Base-by-base conservation (phyloP, 2,888 invertebrate genomes). In the Drosophila quinaria region DNA sequence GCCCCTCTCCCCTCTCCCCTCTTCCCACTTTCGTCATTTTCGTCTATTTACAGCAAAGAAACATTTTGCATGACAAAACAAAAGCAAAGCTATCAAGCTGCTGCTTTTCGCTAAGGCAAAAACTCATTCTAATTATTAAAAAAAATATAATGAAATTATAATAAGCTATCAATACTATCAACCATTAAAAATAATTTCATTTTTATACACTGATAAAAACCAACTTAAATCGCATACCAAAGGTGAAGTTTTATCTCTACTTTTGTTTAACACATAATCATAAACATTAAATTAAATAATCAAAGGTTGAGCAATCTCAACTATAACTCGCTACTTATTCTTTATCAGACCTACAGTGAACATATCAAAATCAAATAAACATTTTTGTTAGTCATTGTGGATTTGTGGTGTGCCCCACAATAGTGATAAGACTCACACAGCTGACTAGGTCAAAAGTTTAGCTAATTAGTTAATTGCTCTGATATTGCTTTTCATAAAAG, bases 1-100 rank as follows among this genome's bases (percentile, higher is more conserved):
- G 19, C 3, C 25, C 11, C 5, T 9, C 5, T 25, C 6, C 11
- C n/a, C 10, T 11, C 11, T 8, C 5, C 2, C 10, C 29, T 5
- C n/a, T 11, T 22, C 31, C 39, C 61, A 2, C 33, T 35, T 35
- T 5, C 5, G 6, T 4, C 5, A 55, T 29, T 31, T 41, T 31
- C 10, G 17, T 37, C 35, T 51, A 35, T 35, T n/a, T n/a, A 64
- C 65, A 51, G 6, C 44, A 33, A 19, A 5, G 9, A 56, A 35
- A 35, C 15, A 46, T 44, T 33, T 46, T 3, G 15, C 54, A 41
- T 41, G 22, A 44, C 44, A 44, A 13, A 13, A 13, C 22, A 22
- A 44, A 11, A 4, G 4, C 15, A 39, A 9, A 15, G 13, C 11
- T 33, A 33, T 33, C 11, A 11, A 8, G 9, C 17, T 11, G 10